Evolutionary conservation across 2,113 vertebrate species (phyloP).

Genomic region (Ochotona princeps): DNA sequence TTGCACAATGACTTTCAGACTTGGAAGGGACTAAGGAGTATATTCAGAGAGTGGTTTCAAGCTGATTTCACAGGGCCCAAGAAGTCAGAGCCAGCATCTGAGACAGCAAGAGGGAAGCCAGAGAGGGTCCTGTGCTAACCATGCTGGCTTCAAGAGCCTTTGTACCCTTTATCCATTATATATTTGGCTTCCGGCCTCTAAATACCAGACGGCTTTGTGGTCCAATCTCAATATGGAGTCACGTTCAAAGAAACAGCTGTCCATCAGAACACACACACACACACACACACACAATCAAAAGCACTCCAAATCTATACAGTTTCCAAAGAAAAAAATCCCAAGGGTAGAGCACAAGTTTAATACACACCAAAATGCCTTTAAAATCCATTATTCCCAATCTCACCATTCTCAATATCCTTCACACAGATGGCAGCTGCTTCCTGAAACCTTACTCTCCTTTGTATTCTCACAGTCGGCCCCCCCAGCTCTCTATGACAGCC

Average conservation of each 20-base stretch:
- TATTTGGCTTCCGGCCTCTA: background rate
- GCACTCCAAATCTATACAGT: constrained; percentile 31
- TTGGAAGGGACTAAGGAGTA: background rate
- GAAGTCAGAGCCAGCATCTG: background rate
- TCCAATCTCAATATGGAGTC: background rate
- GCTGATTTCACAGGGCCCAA: background rate
- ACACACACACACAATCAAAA: background rate
- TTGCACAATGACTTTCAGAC: constrained; percentile 24
- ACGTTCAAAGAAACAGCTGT: constrained; percentile 49
- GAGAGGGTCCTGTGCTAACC: background rate
- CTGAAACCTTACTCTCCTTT: constrained; percentile 12
- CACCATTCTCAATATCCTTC: constrained; percentile 28
- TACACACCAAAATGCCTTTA: constrained; percentile 4
- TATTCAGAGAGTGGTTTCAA: background rate
- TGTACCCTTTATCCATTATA: background rate
- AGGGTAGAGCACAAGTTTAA: background rate
- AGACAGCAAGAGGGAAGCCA: background rate
- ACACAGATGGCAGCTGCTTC: constrained; percentile 29
- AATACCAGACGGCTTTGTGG: background rate
- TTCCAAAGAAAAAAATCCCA: constrained; percentile 37
- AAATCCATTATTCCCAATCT: constrained; percentile 7
- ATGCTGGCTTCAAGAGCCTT: background rate
- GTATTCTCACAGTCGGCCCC: background rate
- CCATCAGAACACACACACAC: constrained; percentile 12
- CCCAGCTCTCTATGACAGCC: background rate